Evolutionary conservation across 2,888 invertebrate genomes (phyloP), one percentile per base, ranked within the genome.

Genomic region (Drosophila subquinaria): DNA sequence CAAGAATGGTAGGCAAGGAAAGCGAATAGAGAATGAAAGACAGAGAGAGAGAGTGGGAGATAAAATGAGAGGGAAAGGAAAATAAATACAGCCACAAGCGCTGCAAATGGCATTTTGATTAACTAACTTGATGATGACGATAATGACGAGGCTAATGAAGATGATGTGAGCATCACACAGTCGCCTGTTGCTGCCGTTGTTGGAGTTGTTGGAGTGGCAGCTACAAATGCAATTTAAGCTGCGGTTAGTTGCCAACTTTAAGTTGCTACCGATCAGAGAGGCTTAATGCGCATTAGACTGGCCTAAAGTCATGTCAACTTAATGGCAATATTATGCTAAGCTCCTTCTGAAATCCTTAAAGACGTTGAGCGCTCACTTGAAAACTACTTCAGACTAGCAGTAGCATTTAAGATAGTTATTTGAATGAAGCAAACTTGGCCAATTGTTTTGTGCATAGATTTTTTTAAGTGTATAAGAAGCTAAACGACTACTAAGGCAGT

Each of bases 61-160:
- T 4, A 13, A 17, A 13, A 13, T 27, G 17, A 42, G 40, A 20
- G 10, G 40, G 5, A 57, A 11, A 36, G 36, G 42, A 43, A 33
- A 59, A 64, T 51, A 65, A 63, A 57, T 62, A 56, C 45, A 48
- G 40, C 43, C 52, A 40, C 47, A 61, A 36, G 48, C 43, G 40
- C 59, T 67, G 67, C 36, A 62, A 81, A 71, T 82, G 81, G 66
- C 70, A 75, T 69, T 78, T 81, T 76, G 78, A 80, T 74, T 74
- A 75, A 78, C 72, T 62, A 68, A 53, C 60, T 38, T 15, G 23
- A 23, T 35, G 56, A 51, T 51, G 56, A 63, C 62, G 53, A 45
- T 52, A 23, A 60, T 47, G 15, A 33, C 57, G 36, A 47, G 20
- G 59, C 27, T 50, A 65, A 65, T 65, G 59, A 65, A 33, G 33